Conservation (phyloP, 2,888 invertebrate species). For the Allygus modestus region DNA sequence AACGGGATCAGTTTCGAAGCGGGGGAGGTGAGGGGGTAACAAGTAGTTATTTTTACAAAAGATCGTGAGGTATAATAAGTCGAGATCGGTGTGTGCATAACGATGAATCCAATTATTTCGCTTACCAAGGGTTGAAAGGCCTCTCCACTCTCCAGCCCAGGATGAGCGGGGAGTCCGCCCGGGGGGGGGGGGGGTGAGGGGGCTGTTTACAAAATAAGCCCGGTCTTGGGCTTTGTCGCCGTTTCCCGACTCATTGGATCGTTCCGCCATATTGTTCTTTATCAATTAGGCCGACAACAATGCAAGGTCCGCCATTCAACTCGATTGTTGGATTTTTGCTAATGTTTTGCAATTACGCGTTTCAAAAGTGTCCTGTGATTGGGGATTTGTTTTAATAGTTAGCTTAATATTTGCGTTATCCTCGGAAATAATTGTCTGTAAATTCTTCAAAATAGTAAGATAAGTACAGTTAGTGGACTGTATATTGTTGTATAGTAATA, state of each 20-base stretch:
- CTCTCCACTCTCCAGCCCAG: neutral
- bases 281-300: conserved; percentile 14
- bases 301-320: conserved; percentile 4
- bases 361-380: neutral
- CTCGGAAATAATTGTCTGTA: too few species aligned
- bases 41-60: conserved; percentile 49
- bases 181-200: neutral
- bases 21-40: neutral
- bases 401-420: too few species aligned
- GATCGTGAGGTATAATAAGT: conserved; percentile 51
- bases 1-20: neutral
- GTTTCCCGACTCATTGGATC: conserved; percentile 38
- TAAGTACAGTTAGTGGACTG: too few species aligned
- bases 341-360: neutral
- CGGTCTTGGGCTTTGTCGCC: conserved; percentile 40
- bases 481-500: too few species aligned
- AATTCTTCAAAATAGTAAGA: too few species aligned
- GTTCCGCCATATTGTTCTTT: conserved; percentile 52
- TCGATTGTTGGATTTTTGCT: neutral
- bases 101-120: conserved; percentile 63
- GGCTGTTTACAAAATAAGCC: conserved; percentile 52
- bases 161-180: neutral
- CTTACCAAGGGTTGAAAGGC: conserved; percentile 49
- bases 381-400: neutral
- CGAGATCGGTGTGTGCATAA: conserved; percentile 34